Evolutionary conservation across 2,888 invertebrate species (phyloP), one percentile per base, ranked within the genome.

Genomic region (Meta bourneti): DNA sequence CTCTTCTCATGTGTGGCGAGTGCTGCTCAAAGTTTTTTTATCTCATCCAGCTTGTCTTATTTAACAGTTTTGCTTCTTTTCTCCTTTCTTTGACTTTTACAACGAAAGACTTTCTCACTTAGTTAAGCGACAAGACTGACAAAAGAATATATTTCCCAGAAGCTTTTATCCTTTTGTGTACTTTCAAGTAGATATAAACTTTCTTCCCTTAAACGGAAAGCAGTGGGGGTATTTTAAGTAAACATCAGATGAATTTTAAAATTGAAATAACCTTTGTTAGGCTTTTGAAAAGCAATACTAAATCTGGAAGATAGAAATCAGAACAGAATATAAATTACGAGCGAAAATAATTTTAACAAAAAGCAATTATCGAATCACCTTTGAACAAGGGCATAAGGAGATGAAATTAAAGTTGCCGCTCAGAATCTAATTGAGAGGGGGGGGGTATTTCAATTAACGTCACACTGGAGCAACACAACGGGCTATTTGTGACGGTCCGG

Each of bases 31-130:
- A 61, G 52, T 81, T 81, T 72, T 54, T 84, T 81, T 80, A 16
- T 7, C 61, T 61, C 61, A 61, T 75, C 72, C 69, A 52, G 20
- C 74, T 81, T 71, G 74, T 81, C 88, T 88, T 88, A 81, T 81
- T 88, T 88, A 88, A 88, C 54, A 54, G 72, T 49, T 54, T 48
- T 77, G 34, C 77, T 52, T 34, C 13, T 54, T 69, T 70, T 61
- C n/a, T 54, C 61, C 2, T 71, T 74, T 74, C 8, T 82, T 71
- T 51, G n/a, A 2, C 81, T 82, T 85, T 70, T 69, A 69, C 77
- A 78, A 70, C 34, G 74, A 84, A 84, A 84, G 54, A 77, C 70
- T 86, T 78, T 75, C 70, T 75, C 70, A 48, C 49, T 69, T 69
- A 54, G 69, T 75, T 86, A 69, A 82, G 85, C 54, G 84, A 78